phyloP scores from a whole-genome alignment of 2,113 vertebrate genomes.

The Channa argus region DNA sequence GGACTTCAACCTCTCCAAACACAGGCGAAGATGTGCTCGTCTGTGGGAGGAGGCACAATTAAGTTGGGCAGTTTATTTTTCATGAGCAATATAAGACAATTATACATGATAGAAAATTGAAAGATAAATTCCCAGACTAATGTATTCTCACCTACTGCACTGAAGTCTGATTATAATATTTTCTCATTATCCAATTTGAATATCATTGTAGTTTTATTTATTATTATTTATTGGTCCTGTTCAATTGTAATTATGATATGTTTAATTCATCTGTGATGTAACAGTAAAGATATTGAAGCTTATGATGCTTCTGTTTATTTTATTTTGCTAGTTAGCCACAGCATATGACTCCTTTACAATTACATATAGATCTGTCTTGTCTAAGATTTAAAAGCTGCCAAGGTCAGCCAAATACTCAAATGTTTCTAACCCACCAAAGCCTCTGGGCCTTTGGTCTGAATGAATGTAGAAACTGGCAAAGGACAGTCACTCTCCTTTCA shows the following conservation, averaged over 20 bases:
- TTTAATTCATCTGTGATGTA: constrained; percentile 25
- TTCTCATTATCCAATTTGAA: constrained; percentile 23
- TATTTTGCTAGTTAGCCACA: constrained; percentile 24
- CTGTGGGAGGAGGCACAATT: constrained; percentile 73
- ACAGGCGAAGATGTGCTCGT: constrained; percentile 95
- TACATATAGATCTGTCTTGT: constrained; percentile 45
- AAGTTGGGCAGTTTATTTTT: constrained; percentile 9
- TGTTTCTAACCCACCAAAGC: constrained; percentile 51
- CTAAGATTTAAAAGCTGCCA: constrained; percentile 50
- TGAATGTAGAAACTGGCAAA: constrained; percentile 48
- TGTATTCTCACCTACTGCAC: constrained; percentile 8
- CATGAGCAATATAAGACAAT: background rate
- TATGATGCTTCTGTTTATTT: constrained; percentile 45
- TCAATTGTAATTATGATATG: constrained; percentile 13
- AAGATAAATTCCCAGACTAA: constrained; percentile 13
- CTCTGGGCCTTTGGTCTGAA: constrained; percentile 32
- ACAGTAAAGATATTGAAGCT: constrained; percentile 12
- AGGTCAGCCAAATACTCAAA: constrained; percentile 37
- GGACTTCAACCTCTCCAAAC: constrained; percentile 95
- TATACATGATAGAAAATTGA: background rate
- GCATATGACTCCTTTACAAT: constrained; percentile 37
- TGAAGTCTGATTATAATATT: constrained; percentile 15
- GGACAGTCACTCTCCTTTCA: constrained; percentile 49
- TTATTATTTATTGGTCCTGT: constrained; percentile 2
- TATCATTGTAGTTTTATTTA: background rate